A percentile compares a stretch with the other conserved stretches of the same genome.
Evolutionary conservation across 2,888 invertebrate species (phyloP).

Genomic region (Platypus cylindrus): DNA sequence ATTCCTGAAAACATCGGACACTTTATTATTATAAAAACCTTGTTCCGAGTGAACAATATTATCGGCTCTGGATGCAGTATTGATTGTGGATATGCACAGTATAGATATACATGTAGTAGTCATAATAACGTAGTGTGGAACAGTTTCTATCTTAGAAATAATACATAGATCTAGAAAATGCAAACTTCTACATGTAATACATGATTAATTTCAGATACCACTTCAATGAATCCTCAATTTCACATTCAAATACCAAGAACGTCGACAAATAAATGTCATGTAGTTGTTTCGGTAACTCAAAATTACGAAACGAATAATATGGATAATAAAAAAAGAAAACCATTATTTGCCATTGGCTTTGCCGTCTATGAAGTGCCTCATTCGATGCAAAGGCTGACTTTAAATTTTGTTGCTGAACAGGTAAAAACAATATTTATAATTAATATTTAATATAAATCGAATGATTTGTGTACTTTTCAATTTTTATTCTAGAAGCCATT

Average conservation of each 20-base stretch:
- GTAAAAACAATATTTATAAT: slow-evolving; percentile 24
- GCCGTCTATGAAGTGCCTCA: slow-evolving; percentile 58
- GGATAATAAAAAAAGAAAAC: slow-evolving; percentile 38
- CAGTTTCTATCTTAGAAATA: too few relatives aligned
- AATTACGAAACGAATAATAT: slow-evolving; percentile 42
- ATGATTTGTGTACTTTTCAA: too few relatives aligned
- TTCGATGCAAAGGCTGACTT: slow-evolving; percentile 45
- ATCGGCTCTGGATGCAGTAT: too few relatives aligned
- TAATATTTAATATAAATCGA: too few relatives aligned
- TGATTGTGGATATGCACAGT: too few relatives aligned
- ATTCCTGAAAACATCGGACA: too few relatives aligned
- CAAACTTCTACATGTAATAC: too few relatives aligned
- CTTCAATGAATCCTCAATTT: slow-evolving; percentile 58
- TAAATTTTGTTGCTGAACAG: slow-evolving; percentile 47
- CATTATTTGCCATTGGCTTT: slow-evolving; percentile 52
- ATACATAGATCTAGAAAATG: too few relatives aligned
- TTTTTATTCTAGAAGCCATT: slow-evolving; percentile 42
- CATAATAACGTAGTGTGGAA: too few relatives aligned
- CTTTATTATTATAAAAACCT: too few relatives aligned
- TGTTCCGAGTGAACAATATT: too few relatives aligned
- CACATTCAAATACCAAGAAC: slow-evolving; percentile 54
- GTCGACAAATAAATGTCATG: slow-evolving; percentile 53
- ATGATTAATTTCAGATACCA: slow-evolving; percentile 49
- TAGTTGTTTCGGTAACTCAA: slow-evolving; percentile 59
- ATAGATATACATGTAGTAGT: too few relatives aligned